Conservation (phyloP, 2,888 invertebrate species). For the Oeneis ivallda region DNA sequence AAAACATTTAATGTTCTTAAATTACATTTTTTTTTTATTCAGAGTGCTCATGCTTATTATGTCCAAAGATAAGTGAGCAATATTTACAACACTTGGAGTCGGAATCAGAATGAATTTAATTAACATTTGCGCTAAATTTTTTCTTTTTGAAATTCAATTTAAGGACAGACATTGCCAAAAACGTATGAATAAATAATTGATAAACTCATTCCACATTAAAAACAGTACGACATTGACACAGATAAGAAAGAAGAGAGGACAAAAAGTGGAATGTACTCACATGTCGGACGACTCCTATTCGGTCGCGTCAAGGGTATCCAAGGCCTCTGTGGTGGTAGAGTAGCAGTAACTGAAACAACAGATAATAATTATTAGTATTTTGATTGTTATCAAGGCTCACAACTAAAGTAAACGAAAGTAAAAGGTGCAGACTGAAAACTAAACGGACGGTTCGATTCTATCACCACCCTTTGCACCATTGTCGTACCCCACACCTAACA, state of each 20-base stretch:
- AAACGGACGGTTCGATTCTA: too few relatives aligned
- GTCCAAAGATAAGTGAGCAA: neutral
- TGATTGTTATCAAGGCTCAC: neutral
- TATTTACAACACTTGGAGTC: neutral
- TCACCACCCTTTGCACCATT: too few relatives aligned
- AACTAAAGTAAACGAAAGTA: neutral
- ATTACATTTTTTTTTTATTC: too few relatives aligned
- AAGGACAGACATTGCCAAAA: slow-evolving; percentile 9
- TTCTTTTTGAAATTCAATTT: neutral
- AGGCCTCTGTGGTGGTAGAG: slow-evolving; percentile 95
- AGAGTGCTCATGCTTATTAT: too few relatives aligned
- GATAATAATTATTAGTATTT: slow-evolving; percentile 44
- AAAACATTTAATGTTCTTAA: too few relatives aligned
- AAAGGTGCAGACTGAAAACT: too few relatives aligned
- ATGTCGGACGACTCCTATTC: slow-evolving; percentile 92
- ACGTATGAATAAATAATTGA: slow-evolving; percentile 14
- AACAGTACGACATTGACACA: slow-evolving; percentile 40
- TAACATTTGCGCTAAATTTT: neutral
- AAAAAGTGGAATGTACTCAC: slow-evolving; percentile 82
- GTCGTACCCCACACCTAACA: too few relatives aligned
- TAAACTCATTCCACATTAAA: slow-evolving; percentile 30
- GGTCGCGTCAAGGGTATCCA: slow-evolving; percentile 97
- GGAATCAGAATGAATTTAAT: neutral
- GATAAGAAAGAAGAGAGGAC: slow-evolving; percentile 36
- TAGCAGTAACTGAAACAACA: slow-evolving; percentile 91